Conservation (phyloP, 2,888 invertebrate genomes). For the Sialis lutaria region DNA sequence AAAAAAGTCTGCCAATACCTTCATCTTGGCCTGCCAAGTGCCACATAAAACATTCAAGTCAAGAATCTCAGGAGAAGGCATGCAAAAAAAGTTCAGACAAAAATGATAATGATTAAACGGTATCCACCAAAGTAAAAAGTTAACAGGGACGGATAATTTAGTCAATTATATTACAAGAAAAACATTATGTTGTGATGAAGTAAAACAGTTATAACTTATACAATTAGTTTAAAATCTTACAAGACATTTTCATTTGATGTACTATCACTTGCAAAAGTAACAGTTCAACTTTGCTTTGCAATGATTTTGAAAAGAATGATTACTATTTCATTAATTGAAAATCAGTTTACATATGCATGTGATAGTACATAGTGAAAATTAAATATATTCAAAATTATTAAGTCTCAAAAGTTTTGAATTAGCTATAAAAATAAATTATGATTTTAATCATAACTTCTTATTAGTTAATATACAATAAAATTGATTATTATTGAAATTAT, state of each 20-base stretch:
- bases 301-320: not conserved
- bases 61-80: slow-evolving; percentile 49
- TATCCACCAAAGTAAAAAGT: slow-evolving; percentile 3
- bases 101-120: slow-evolving; percentile 13
- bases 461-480: too few species aligned
- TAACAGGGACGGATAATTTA: not conserved
- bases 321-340: too few species aligned
- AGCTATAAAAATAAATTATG: too few species aligned
- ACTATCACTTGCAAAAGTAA: not conserved
- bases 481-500: too few species aligned
- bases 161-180: not conserved
- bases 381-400: too few species aligned
- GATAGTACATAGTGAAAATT: too few species aligned
- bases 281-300: not conserved
- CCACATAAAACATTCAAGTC: slow-evolving; percentile 59
- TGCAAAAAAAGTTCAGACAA: slow-evolving; percentile 34
- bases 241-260: not conserved
- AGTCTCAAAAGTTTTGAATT: too few species aligned
- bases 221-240: too few species aligned
- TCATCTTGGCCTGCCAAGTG: slow-evolving; percentile 49
- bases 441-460: too few species aligned
- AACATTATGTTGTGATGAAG: not conserved
- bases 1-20: slow-evolving; percentile 34
- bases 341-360: too few species aligned
- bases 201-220: too few species aligned